Evolutionary conservation across 2,113 vertebrate genomes (phyloP), one percentile per base, ranked within the genome.

Genomic region (Gasterosteus nipponicus): DNA sequence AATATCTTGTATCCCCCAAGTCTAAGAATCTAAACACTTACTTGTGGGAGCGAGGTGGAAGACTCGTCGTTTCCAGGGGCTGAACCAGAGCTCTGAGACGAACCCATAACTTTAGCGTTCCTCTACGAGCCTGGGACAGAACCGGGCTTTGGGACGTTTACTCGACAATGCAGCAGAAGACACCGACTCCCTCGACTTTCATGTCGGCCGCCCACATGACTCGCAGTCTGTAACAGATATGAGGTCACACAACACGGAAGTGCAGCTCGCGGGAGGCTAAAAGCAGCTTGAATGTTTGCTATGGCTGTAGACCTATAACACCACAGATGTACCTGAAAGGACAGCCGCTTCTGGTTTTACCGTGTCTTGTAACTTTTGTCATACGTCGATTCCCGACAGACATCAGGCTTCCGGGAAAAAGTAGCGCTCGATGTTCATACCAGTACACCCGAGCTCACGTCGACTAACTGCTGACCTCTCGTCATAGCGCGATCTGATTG

Each of bases 31-130:
- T 2, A 7, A 18, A 5, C 22, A 75, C 75, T 76, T 53, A 78
- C 81, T 11, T 63, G 9, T 7, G 39, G 38, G 10, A 15, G 4
- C 6, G 41, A 51, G 3, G 18, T 3, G 7, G 53, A 0, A 42
- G 53, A 46, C 16, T 0, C 29, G 0, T 0, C 31, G 2, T 15
- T 22, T 2, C 1, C 39, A 2, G 49, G 14, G 44, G 1, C 6
- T n/a, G 56, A 9, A 11, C 14, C 72, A 0, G 26, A 26, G 82
- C 80, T 87, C 0, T 54, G 72, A 15, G 60, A 15, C 29, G 73
- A 12, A 63, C 81, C 89, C 87, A 89, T 90, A 12, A 38, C 35
- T 15, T 12, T 19, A 0, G 61, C 53, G 57, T 65, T 85, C 56
- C 72, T 83, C 51, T 77, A 86, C 72, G 81, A 81, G 33, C 64